Evolutionary conservation across 2,888 invertebrate genomes (phyloP), one percentile per base, ranked within the genome.

Genomic region (Epistrophe eligans): DNA sequence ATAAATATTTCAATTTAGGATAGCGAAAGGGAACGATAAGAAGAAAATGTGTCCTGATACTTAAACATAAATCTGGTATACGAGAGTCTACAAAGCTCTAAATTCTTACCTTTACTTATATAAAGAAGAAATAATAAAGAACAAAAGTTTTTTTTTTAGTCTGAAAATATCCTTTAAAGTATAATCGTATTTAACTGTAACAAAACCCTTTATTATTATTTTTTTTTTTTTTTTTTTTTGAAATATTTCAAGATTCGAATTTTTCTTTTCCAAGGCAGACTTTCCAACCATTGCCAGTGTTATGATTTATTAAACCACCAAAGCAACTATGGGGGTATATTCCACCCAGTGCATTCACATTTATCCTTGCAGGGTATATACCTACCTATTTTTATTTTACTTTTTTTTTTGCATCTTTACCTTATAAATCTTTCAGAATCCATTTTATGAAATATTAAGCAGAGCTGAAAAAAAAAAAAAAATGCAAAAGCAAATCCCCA

Each of bases 371-470:
- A 58, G 64, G 43, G 55, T 70, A 52, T 48, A 13, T 52, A 28
- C 35, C 28, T 80, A 50, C 28, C 8, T 40, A 24, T 24, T 24
- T 24, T 7, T 3, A 11, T 38, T 40, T 32, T 57, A n/a, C n/a
- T n/a, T 35, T 32, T 45, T 50, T 32, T 43, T 60, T 28, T 58
- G 45, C 66, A 50, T 67, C 45, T 77, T 17, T 17, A 45, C 50
- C 77, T 73, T 81, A 81, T 77, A 85, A 85, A 85, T 77, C 77
- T 85, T 73, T 77, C 45, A 77, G 72, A 67, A 81, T 77, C 70
- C 77, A 73, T 77, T 81, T 85, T 70, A 24, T 24, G 40, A 79
- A 50, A 35, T 43, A 67, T 60, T 62, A 35, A 77, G 58, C 48
- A 76, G 66, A 72, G 77, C 43, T n/a, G n/a, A n/a, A n/a, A n/a